A percentile compares a stretch with the other conserved stretches of the same genome.
These are phyloP conservation scores for Porites lutea DNA, from an alignment of 64 coral and sea anemone genomes.

Conservation along the genomic window DNA sequence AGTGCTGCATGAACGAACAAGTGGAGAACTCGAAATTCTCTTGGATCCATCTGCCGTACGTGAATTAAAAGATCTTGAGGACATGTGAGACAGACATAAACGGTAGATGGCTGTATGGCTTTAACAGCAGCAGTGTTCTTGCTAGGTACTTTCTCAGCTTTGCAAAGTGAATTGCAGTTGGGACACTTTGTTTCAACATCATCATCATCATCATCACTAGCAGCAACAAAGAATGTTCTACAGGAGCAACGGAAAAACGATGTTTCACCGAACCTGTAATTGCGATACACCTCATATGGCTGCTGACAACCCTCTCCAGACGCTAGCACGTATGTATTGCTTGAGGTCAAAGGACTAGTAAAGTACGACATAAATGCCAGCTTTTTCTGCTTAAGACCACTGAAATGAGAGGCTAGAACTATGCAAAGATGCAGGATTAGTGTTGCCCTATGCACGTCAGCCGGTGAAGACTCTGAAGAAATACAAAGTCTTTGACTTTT, in stretches of 20 bases:
- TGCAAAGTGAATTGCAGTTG: conserved; percentile 41
- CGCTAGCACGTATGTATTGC: conserved; percentile 17
- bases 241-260: background rate
- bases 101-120: conserved; percentile 23
- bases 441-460: conserved; percentile 66
- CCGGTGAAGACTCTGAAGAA: conserved; percentile 62
- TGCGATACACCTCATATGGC: background rate
- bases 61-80: background rate
- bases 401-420: conserved; percentile 56
- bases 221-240: conserved; percentile 1
- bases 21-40: conserved; percentile 71
- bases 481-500: conserved; percentile 39
- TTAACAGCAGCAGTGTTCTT: background rate
- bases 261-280: background rate
- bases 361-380: conserved; percentile 32
- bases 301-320: background rate
- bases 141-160: background rate
- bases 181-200: background rate
- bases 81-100: background rate
- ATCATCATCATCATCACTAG: background rate
- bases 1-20: conserved; percentile 75
- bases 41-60: conserved; percentile 60
- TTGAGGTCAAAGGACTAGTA: conserved; percentile 21
- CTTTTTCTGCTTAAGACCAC: background rate
- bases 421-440: conserved; percentile 66